Evolutionary conservation across 2,113 vertebrate genomes (phyloP), one percentile per base, ranked within the genome.

Genomic region (Geococcyx californianus): DNA sequence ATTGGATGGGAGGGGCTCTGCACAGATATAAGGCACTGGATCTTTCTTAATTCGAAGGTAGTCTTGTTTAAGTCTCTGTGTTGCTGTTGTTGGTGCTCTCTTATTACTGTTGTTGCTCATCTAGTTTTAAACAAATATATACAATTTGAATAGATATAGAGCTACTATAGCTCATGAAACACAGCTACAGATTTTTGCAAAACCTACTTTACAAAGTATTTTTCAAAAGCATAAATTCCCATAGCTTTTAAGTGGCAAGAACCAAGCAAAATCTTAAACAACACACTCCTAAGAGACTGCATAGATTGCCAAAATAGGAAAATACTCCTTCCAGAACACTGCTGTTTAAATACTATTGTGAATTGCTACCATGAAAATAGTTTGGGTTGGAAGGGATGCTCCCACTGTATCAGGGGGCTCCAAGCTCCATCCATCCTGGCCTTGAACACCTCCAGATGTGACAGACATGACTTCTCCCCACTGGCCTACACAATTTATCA

Each of bases 11-110:
- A 99, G 98, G 45, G 99, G 99, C 94, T 99, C 99, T 26, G 99
- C 99, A 97, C 99, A 99, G 96, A 99, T 99, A 87, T 99, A 99
- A 98, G 99, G 99, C 98, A 99, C 99, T 5, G 99, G 99, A 97
- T 99, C 99, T 98, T 99, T 99, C 97, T 99, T 99, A 91, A 99
- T 99, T 56, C 99, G 98, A 92, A 99, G 99, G 97, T 99, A 99
- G 98, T 99, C 99, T 97, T 99, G 99, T 77, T 99, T 99, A 83
- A 99, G 98, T 75, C 99, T 97, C 98, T 99, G 99, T 4, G 99
- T 99, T 51, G 99, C 99, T 95, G 99, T 99, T 7, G 99, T 99
- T 28, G 99, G 99, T 95, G 99, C 99, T 97, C 99, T 99, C 98
- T 99, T 99, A 82, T 96, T 99, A 96, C 99, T 98, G 98, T 96